Base-by-base conservation (phyloP, 2,888 invertebrate genomes). In the Phymatocera aterrima region DNA sequence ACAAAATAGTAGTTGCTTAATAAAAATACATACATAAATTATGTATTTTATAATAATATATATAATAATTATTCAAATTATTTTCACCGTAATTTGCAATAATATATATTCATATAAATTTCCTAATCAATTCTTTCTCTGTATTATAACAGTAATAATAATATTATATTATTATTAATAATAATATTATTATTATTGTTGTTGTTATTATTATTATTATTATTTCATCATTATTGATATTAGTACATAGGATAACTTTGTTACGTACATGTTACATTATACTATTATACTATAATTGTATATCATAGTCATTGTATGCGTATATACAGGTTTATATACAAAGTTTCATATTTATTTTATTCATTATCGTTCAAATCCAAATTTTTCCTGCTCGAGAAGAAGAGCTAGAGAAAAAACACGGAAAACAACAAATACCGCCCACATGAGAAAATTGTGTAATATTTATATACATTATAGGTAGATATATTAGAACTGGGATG, bases 231-330 rank as follows among this genome's bases (percentile, higher is more conserved):
- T n/a, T n/a, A n/a, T n/a, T n/a, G n/a, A n/a, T n/a, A n/a, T n/a
- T n/a, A n/a, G n/a, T n/a, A n/a, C n/a, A n/a, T n/a, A n/a, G n/a
- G n/a, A n/a, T n/a, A n/a, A n/a, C n/a, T n/a, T n/a, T n/a, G n/a
- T n/a, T n/a, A n/a, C n/a, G n/a, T n/a, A n/a, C n/a, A n/a, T n/a
- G n/a, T n/a, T n/a, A n/a, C n/a, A n/a, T n/a, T n/a, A n/a, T n/a
- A n/a, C n/a, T n/a, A n/a, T n/a, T n/a, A n/a, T n/a, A n/a, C n/a
- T 61, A 28, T 61, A 48, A 21, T 31, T 28, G 48, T 70, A 31
- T 70, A 28, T 85, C 83, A 84, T 86, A 85, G 82, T 88, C 86
- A 84, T 88, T 86, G 82, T 89, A 90, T 87, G 84, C 86, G 82
- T 90, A 90, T 90, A 82, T 90, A 90, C 89, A 90, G 83, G 85